Evolutionary conservation across 2,113 vertebrate species (phyloP).

Genomic region (Nerophis lumbriciformis): DNA sequence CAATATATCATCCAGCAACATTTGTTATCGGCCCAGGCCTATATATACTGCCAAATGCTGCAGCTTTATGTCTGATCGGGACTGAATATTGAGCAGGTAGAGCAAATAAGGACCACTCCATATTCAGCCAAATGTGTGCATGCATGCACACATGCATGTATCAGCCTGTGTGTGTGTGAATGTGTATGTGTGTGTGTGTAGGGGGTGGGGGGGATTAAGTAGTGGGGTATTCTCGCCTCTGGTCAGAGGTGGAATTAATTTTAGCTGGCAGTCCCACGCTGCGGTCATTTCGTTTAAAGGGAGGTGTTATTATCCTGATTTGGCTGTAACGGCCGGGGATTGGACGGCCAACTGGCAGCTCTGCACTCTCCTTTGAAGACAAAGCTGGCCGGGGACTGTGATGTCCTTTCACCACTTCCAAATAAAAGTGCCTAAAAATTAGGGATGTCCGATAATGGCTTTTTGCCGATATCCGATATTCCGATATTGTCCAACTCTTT

Average conservation of each 20-base stretch:
- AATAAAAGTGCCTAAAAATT: no score
- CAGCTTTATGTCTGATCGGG: slow-evolving; percentile 52
- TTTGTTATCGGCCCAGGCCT: no score
- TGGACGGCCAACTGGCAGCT: slow-evolving; percentile 66
- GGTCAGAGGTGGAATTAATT: slow-evolving; percentile 77
- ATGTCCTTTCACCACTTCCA: slow-evolving; percentile 49
- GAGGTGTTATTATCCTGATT: slow-evolving; percentile 80
- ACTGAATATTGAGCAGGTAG: slow-evolving; percentile 52
- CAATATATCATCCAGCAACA: no score
- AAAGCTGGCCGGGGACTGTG: slow-evolving; percentile 47
- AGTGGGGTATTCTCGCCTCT: slow-evolving; percentile 63
- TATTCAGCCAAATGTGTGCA: slow-evolving; percentile 55
- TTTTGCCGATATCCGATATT: no score
- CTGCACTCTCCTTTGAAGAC: slow-evolving; percentile 63
- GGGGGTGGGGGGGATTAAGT: slow-evolving; percentile 47
- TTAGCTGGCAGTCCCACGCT: slow-evolving; percentile 76
- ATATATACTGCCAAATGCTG: slow-evolving; percentile 24
- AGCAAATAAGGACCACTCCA: slow-evolving; percentile 57
- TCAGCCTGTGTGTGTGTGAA: slow-evolving; percentile 26
- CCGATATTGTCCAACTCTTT: no score
- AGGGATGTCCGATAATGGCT: no score
- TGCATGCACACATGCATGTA: slow-evolving; percentile 19
- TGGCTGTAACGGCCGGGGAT: slow-evolving; percentile 71
- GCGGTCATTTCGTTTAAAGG: slow-evolving; percentile 78
- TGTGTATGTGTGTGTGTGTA: slow-evolving; percentile 42